Evolutionary conservation across 2,797 vertebrate genomes (phyloP).

Genomic region (Labeo calbasu): DNA sequence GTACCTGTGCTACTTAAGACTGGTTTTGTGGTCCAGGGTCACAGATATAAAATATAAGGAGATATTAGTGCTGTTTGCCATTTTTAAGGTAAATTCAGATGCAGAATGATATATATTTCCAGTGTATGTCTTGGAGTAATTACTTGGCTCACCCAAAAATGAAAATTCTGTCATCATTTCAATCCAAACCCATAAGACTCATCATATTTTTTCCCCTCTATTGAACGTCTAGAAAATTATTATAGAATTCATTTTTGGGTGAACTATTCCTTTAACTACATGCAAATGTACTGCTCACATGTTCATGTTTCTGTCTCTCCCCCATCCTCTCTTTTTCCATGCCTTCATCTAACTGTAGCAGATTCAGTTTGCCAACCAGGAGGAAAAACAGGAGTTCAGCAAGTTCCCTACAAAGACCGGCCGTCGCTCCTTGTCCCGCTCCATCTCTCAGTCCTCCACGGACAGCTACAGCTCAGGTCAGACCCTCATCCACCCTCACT

Average conservation of each 20-base stretch:
- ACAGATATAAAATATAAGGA: not conserved
- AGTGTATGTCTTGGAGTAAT: too few relatives aligned
- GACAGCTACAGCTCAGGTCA: conserved; percentile 99
- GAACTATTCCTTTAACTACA: not conserved
- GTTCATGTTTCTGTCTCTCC: conserved; percentile 14
- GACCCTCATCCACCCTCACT: conserved; percentile 4
- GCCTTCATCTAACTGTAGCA: conserved; percentile 70
- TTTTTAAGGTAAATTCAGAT: not conserved
- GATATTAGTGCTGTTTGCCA: not conserved
- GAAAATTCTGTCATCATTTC: too few relatives aligned
- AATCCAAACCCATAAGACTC: not conserved
- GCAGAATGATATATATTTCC: too few relatives aligned
- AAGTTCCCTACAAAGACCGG: conserved; percentile 97
- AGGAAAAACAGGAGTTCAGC: conserved; percentile 98
- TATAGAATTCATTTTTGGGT: not conserved
- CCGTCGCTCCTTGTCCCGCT: conserved; percentile 93
- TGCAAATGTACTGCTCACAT: not conserved
- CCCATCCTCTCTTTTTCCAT: conserved; percentile 32
- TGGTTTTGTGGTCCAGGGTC: too few relatives aligned
- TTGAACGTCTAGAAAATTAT: too few relatives aligned
- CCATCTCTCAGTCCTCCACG: conserved; percentile 98
- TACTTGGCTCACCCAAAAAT: too few relatives aligned
- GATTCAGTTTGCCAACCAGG: conserved; percentile 94
- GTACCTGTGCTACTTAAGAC: too few relatives aligned
- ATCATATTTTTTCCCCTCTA: not conserved